Percentiles rank a stretch among this genome's conserved stretches.
phyloP scores from a whole-genome alignment of 1,140 invertebrate species.

The Drosophila lowei region DNA sequence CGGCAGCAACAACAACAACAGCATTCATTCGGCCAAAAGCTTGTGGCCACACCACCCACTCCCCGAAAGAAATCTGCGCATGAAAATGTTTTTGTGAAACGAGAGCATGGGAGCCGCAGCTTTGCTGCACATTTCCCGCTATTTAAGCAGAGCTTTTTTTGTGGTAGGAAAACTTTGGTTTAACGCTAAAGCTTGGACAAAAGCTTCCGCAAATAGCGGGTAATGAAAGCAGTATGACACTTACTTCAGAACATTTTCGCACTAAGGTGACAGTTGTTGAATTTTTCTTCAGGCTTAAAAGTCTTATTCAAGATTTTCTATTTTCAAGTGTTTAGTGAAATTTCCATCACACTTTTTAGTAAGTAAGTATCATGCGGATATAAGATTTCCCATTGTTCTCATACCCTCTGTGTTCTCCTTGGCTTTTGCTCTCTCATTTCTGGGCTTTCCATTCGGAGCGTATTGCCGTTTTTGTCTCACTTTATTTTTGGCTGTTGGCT shows the following conservation, averaged over 20 bases:
- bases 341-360: too few species aligned
- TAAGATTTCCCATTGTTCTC: slow-evolving; percentile 22
- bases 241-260: too few species aligned
- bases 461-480: not conserved
- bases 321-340: not conserved
- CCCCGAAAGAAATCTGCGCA: slow-evolving; percentile 52
- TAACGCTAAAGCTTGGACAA: not conserved
- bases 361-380: not conserved
- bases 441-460: too few species aligned
- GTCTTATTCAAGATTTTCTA: not conserved
- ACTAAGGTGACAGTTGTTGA: too few species aligned
- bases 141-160: slow-evolving; percentile 11
- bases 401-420: not conserved
- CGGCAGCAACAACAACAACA: slow-evolving; percentile 22
- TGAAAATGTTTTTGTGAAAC: slow-evolving; percentile 34
- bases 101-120: not conserved
- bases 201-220: slow-evolving; percentile 9
- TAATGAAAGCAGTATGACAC: too few species aligned
- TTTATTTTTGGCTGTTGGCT: slow-evolving; percentile 17
- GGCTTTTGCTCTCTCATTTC: slow-evolving; percentile 18
- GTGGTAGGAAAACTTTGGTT: slow-evolving; percentile 6
- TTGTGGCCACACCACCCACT: slow-evolving; percentile 2
- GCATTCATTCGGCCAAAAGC: slow-evolving; percentile 28
- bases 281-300: too few species aligned
- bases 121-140: slow-evolving; percentile 31